phyloP scores from a whole-genome alignment of 2,888 invertebrate species.

The Syrista parreyssii region DNA sequence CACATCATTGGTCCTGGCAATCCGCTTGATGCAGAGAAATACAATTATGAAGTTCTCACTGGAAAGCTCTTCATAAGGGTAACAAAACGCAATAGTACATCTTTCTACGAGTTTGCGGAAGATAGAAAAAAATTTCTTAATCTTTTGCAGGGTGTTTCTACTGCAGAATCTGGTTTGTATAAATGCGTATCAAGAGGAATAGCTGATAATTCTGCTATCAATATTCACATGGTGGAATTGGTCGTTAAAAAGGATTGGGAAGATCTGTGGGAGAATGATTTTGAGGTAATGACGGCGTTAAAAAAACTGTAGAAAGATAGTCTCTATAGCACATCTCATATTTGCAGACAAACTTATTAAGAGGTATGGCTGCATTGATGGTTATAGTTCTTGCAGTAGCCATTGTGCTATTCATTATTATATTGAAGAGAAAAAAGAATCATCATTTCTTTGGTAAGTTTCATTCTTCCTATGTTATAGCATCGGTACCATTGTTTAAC shows the following conservation, averaged over 20 bases:
- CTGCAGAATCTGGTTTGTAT: slow-evolving; percentile 74
- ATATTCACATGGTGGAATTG: slow-evolving; percentile 72
- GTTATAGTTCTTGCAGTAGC: slow-evolving; percentile 55
- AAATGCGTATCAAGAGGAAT: slow-evolving; percentile 74
- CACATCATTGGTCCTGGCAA: slow-evolving; percentile 75
- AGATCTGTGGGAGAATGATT: slow-evolving; percentile 59
- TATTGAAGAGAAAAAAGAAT: slow-evolving; percentile 41
- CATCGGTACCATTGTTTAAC: slow-evolving; percentile 8
- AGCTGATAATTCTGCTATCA: slow-evolving; percentile 67
- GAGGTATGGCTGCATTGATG: slow-evolving; percentile 55
- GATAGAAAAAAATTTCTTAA: background rate
- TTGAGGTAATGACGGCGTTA: slow-evolving; percentile 51
- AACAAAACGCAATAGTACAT: slow-evolving; percentile 50
- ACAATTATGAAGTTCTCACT: slow-evolving; percentile 76
- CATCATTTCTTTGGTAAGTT: slow-evolving; percentile 55
- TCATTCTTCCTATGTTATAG: background rate
- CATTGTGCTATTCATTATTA: slow-evolving; percentile 49
- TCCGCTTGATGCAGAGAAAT: slow-evolving; percentile 72
- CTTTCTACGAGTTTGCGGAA: background rate
- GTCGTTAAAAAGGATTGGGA: slow-evolving; percentile 70
- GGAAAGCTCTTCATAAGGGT: slow-evolving; percentile 76
- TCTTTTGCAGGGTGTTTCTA: slow-evolving; percentile 70
- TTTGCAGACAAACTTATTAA: slow-evolving; percentile 54
- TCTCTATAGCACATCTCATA: background rate
- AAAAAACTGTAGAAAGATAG: background rate